Conservation (phyloP, 2,888 invertebrate species). For the Diadegma fenestrale region DNA sequence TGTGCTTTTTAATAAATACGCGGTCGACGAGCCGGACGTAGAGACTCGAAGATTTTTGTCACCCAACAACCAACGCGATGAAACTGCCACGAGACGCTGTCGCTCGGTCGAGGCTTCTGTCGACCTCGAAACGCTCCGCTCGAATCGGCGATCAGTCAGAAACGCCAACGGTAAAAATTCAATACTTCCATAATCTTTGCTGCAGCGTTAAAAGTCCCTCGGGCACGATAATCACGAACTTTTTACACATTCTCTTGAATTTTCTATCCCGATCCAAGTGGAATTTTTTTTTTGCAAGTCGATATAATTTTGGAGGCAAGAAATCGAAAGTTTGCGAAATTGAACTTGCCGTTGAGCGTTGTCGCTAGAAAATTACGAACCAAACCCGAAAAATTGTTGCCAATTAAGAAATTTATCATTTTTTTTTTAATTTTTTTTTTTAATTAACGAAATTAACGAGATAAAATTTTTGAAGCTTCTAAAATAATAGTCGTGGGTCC, state of each 20-base stretch:
- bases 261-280: too few species aligned
- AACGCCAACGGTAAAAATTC: slow-evolving; percentile 60
- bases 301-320: too few species aligned
- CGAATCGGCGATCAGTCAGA: slow-evolving; percentile 53
- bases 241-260: too few species aligned
- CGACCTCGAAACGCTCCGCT: slow-evolving; percentile 65
- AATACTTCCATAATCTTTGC: too few species aligned
- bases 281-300: too few species aligned
- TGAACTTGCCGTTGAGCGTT: too few species aligned
- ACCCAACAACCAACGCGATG: slow-evolving; percentile 51
- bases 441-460: too few species aligned
- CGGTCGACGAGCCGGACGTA: slow-evolving; percentile 84
- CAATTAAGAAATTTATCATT: neutral
- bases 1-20: slow-evolving; percentile 90
- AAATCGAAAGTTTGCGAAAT: too few species aligned
- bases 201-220: too few species aligned
- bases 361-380: neutral
- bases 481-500: neutral
- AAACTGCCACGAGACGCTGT: slow-evolving; percentile 72
- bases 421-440: too few species aligned
- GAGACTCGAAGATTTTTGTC: slow-evolving; percentile 37
- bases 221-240: too few species aligned
- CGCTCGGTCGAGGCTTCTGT: slow-evolving; percentile 76
- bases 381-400: neutral
- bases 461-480: neutral